These are phyloP conservation scores for Drosophila kohkoa DNA, from an alignment of 1,140 invertebrate genomes.

Conservation along the genomic window DNA sequence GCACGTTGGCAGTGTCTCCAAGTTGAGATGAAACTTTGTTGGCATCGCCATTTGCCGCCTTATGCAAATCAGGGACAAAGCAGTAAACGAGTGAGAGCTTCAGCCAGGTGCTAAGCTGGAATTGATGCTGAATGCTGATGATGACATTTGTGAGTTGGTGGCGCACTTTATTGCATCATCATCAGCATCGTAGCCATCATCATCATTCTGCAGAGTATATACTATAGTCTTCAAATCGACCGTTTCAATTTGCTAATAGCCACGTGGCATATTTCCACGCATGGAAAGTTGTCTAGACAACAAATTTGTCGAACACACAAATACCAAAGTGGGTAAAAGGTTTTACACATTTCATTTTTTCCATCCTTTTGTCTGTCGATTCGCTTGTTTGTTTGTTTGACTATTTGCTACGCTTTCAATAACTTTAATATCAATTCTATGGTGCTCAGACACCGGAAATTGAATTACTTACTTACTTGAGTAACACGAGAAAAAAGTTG, in stretches of 20 bases:
- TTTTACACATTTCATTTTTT: conserved; percentile 52
- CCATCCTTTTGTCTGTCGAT: conserved; percentile 7
- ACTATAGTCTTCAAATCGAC: conserved; percentile 50
- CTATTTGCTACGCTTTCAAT: conserved; percentile 66
- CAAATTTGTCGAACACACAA: conserved; percentile 57
- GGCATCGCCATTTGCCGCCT: conserved; percentile 53
- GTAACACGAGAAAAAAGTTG: conserved; percentile 44
- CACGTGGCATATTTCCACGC: conserved; percentile 68
- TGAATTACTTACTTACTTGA: conserved; percentile 72
- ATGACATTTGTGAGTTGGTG: conserved; percentile 42
- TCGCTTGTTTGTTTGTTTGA: conserved; percentile 43
- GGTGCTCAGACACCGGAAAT: conserved; percentile 59
- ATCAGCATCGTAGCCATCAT: background rate
- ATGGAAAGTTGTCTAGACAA: conserved; percentile 67
- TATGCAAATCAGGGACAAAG: conserved; percentile 62
- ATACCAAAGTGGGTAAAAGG: conserved; percentile 57
- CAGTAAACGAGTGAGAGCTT: conserved; percentile 35
- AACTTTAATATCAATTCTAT: conserved; percentile 70
- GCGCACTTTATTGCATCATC: conserved; percentile 41
- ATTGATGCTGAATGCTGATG: conserved; percentile 43
- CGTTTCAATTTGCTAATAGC: conserved; percentile 73
- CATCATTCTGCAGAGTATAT: conserved; percentile 12
- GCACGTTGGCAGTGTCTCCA: conserved; percentile 18
- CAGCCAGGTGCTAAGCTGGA: conserved; percentile 31
- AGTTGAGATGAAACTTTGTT: conserved; percentile 56